These are phyloP conservation scores for Rana temporaria DNA, from an alignment of 2,113 vertebrate species.

Conservation along the genomic window DNA sequence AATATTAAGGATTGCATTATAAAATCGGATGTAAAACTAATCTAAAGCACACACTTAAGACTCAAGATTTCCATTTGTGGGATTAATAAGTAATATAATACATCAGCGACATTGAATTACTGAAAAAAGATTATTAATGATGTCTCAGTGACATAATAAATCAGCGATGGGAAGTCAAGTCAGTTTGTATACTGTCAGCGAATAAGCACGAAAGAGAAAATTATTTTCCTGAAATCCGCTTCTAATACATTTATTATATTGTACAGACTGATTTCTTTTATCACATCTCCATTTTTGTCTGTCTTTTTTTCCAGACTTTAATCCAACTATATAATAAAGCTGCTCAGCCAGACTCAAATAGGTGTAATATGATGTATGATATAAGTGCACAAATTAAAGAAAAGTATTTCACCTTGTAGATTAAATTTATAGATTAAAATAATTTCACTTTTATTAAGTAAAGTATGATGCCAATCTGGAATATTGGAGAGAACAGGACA, in stretches of 20 bases:
- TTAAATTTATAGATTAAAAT: background rate
- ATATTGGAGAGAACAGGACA: background rate
- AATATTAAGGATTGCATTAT: slow-evolving; percentile 36
- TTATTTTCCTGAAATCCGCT: slow-evolving; percentile 51
- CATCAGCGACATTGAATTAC: slow-evolving; percentile 43
- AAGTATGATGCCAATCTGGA: background rate
- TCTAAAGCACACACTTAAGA: slow-evolving; percentile 52
- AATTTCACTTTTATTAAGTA: background rate
- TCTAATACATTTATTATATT: slow-evolving; percentile 53
- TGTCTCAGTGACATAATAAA: slow-evolving; percentile 49
- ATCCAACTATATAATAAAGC: slow-evolving; percentile 45
- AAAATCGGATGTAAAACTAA: slow-evolving; percentile 52
- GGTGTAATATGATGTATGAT: slow-evolving; percentile 17
- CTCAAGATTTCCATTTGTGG: slow-evolving; percentile 49
- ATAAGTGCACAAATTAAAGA: slow-evolving; percentile 15
- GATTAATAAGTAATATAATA: slow-evolving; percentile 52
- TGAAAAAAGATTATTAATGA: slow-evolving; percentile 53
- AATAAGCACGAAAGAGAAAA: slow-evolving; percentile 53
- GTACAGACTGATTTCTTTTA: slow-evolving; percentile 46
- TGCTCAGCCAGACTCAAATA: slow-evolving; percentile 19
- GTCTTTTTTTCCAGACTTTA: slow-evolving; percentile 23
- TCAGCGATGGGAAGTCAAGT: slow-evolving; percentile 42
- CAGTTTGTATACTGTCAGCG: slow-evolving; percentile 55
- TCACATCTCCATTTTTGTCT: slow-evolving; percentile 40
- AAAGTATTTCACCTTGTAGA: background rate